Percentiles rank a stretch among this genome's conserved stretches.
Conservation (phyloP, 2,797 vertebrate species). For the Luscinia megarhynchos region DNA sequence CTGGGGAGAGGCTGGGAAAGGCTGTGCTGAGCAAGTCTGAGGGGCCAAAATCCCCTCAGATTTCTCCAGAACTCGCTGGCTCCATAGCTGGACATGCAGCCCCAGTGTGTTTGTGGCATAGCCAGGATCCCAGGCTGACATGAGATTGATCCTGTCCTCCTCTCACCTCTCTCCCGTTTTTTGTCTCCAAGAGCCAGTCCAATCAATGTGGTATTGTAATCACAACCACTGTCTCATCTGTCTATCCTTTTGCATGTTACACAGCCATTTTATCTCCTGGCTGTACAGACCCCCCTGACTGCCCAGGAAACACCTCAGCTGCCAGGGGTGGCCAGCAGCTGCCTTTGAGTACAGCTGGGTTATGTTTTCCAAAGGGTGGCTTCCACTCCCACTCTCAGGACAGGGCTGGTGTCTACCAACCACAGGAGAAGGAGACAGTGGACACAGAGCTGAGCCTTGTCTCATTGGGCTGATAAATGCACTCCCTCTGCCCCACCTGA, state of each 20-base stretch:
- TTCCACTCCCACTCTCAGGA: neutral
- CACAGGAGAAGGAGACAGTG: neutral
- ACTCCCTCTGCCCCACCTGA: conserved; percentile 29
- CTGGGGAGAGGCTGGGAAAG: neutral
- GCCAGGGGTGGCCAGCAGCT: neutral
- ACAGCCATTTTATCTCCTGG: neutral
- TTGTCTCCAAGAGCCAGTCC: neutral
- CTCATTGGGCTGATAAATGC: conserved; percentile 15
- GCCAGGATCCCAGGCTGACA: neutral
- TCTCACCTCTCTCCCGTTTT: neutral
- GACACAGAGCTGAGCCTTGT: neutral
- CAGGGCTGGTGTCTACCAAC: neutral
- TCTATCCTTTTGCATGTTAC: neutral
- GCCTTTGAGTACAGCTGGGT: neutral
- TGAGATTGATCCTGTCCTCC: neutral
- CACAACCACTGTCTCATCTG: neutral
- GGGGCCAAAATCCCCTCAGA: neutral
- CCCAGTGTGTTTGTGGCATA: neutral
- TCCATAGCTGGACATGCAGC: neutral
- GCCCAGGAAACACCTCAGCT: neutral
- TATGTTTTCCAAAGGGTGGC: neutral
- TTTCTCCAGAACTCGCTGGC: neutral
- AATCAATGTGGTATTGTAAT: neutral
- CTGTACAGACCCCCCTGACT: neutral
- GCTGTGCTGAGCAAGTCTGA: neutral